Evolutionary conservation across 2,797 vertebrate genomes (phyloP).

Genomic region (Macrochelys suwanniensis): DNA sequence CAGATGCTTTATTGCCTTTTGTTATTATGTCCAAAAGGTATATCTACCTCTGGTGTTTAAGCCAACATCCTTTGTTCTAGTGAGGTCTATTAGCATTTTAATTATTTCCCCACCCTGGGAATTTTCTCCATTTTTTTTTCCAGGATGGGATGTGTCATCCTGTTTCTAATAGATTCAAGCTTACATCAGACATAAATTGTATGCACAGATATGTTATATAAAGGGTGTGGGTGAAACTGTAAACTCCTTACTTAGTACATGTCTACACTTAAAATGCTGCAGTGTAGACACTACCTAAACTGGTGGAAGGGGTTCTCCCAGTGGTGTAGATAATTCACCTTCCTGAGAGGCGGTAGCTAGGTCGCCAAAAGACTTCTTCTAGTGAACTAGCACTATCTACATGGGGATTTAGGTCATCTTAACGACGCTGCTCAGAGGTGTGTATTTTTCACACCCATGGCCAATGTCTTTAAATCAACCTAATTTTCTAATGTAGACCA

Average conservation of each 20-base stretch:
- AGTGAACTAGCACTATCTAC: too few species aligned
- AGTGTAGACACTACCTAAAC: too few species aligned
- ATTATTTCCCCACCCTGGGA: conserved; percentile 16
- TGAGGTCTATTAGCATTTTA: conserved; percentile 22
- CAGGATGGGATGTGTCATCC: not conserved
- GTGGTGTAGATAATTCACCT: too few species aligned
- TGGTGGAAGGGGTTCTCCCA: too few species aligned
- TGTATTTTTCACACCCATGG: too few species aligned
- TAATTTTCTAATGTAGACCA: too few species aligned
- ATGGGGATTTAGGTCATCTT: too few species aligned
- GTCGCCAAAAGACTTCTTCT: too few species aligned
- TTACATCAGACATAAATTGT: conserved; percentile 29
- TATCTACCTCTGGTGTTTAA: conserved; percentile 35
- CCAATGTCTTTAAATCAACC: too few species aligned
- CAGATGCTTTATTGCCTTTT: conserved; percentile 39
- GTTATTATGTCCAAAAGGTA: not conserved
- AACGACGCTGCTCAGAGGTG: too few species aligned
- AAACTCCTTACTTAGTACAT: not conserved
- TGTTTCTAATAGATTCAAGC: not conserved
- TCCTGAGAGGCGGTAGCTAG: too few species aligned
- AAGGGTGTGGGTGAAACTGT: not conserved
- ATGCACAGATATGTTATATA: not conserved
- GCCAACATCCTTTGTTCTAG: conserved; percentile 16
- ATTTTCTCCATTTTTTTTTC: not conserved
- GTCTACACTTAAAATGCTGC: too few species aligned